phyloP scores from a whole-genome alignment of 1,140 invertebrate genomes.

The Trichomalopsis sarcophagae region DNA sequence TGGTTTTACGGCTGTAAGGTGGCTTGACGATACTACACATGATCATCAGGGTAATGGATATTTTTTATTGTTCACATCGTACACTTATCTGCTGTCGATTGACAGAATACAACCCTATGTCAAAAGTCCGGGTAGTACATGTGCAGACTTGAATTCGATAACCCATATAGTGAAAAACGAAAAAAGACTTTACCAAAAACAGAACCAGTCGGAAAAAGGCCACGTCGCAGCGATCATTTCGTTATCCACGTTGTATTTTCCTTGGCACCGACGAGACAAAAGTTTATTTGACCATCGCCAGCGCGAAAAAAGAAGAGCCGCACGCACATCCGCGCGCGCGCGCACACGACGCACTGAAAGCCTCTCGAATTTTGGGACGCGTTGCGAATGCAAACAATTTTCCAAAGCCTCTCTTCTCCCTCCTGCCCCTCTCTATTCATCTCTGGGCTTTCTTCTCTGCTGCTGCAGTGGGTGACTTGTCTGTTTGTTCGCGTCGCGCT shows the following conservation, averaged over 20 bases:
- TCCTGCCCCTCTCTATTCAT: neutral
- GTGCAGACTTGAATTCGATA: too few relatives aligned
- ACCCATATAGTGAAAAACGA: neutral
- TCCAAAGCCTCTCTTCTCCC: constrained; percentile 4
- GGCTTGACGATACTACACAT: too few relatives aligned
- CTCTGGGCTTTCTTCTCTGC: constrained; percentile 9
- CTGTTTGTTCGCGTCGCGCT: neutral
- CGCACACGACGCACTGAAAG: neutral
- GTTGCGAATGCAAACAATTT: constrained; percentile 38
- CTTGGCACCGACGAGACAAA: constrained; percentile 19
- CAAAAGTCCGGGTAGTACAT: too few relatives aligned
- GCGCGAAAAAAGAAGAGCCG: neutral
- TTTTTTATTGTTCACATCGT: too few relatives aligned
- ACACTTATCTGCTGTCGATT: too few relatives aligned
- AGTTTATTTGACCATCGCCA: constrained; percentile 39
- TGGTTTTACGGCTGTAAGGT: too few relatives aligned
- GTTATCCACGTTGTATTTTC: constrained; percentile 14
- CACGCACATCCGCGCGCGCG: neutral
- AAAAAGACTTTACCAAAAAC: neutral
- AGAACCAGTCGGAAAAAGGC: constrained; percentile 1
- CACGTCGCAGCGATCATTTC: constrained; percentile 24
- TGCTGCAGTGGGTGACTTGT: neutral
- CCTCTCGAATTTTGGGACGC: constrained; percentile 28
- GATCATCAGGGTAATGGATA: too few relatives aligned
- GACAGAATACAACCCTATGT: too few relatives aligned